phyloP scores from a whole-genome alignment of 2,797 vertebrate genomes.

The Orestias chungarensis region DNA sequence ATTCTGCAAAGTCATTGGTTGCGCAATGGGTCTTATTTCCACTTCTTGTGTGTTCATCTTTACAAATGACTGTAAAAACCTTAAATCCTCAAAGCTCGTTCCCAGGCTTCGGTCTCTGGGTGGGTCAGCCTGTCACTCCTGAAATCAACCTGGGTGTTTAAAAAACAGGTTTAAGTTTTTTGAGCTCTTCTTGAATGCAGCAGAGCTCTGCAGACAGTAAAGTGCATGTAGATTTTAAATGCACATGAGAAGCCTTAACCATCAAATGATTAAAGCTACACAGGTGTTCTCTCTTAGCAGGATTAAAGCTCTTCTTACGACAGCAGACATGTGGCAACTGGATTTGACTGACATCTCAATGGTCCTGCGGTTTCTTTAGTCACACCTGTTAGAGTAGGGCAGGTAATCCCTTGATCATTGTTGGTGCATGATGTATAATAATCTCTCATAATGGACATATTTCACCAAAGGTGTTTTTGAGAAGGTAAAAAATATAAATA shows the following conservation, averaged over 20 bases:
- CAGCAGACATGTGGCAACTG: background rate
- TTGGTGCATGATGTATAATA: background rate
- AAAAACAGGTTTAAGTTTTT: background rate
- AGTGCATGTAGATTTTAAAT: background rate
- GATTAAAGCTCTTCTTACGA: background rate
- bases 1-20: too few relatives aligned
- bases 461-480: background rate
- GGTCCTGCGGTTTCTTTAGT: background rate
- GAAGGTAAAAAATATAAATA: background rate
- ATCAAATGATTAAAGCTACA: background rate
- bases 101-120: background rate
- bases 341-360: constrained; percentile 3
- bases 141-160: background rate
- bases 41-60: background rate
- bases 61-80: background rate
- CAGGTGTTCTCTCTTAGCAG: constrained; percentile 6
- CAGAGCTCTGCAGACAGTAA: background rate
- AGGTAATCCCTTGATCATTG: background rate
- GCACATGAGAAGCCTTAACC: background rate
- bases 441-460: background rate
- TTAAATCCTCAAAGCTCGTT: background rate
- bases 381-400: constrained; percentile 5
- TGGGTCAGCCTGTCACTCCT: background rate
- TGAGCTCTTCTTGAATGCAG: background rate
- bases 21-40: background rate